Evolutionary conservation across 1,140 invertebrate genomes (phyloP), one percentile per base, ranked within the genome.

Genomic region (Caenorhabditis briggsae): DNA sequence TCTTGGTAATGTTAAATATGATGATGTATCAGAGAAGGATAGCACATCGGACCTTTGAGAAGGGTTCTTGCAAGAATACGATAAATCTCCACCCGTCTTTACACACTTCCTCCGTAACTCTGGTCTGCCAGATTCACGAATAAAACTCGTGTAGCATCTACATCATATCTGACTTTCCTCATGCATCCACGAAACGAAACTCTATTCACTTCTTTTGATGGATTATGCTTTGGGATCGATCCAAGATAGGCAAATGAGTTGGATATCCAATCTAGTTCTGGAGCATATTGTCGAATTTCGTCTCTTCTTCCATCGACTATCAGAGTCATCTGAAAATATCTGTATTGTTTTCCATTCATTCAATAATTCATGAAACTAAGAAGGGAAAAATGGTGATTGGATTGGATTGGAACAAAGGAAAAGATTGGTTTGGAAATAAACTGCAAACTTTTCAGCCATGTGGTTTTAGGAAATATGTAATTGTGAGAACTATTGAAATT

Each of bases 141-240:
- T 93, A 97, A 96, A 89, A 98, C 93, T 64, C 95, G 94, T 46
- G 97, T 93, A 14, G 95, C 96, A 92, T 98, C 96, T 0, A 96
- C 96, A 48, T 95, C 95, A 93, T 97, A 98, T 92, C 96, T 95
- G 90, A 97, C 96, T 96, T 97, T 97, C 93, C 96, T 95, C 90
- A 99, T 94, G 92, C 97, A 99, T 6, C 97, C 97, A 88, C 97
- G 95, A 92, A 98, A 98, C 96, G 96, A n/a, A 95, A 95, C 74
- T 78, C 84, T 58, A 96, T 93, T 3, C 95, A 95, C 55, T 64
- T 78, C 88, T 33, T 61, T 88, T 12, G 83, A 95, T 93, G 3
- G 95, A 95, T 86, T 84, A 41, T 87, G 91, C 33, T 96, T 95
- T 43, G 96, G 95, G 20, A 96, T 96, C 2, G 97, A 97, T 6